phyloP scores from a whole-genome alignment of 2,113 vertebrate genomes.

The Neolamprologus fasciatus region DNA sequence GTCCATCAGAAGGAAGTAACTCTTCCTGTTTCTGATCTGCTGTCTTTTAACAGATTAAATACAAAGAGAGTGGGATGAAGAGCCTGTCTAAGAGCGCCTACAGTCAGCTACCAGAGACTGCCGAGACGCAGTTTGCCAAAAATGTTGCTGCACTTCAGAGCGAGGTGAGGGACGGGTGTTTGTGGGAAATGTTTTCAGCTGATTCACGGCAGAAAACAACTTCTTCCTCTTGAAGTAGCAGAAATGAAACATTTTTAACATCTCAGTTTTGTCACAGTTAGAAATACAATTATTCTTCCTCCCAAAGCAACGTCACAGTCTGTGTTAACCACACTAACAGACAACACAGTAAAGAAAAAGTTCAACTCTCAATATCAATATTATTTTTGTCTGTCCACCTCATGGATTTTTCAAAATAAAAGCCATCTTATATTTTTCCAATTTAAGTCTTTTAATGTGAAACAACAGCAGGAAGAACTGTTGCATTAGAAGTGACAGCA shows the following conservation, averaged over 20 bases:
- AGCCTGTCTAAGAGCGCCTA: conserved; percentile 9
- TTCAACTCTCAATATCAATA: accelerated
- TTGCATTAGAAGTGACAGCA: neutral
- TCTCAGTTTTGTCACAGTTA: neutral
- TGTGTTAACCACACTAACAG: neutral
- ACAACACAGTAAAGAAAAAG: neutral
- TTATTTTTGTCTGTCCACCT: neutral
- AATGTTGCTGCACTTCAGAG: conserved; percentile 76
- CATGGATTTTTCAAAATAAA: accelerated
- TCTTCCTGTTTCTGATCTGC: neutral
- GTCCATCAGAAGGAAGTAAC: neutral
- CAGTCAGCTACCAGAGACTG: conserved; percentile 19
- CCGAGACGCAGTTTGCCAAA: conserved; percentile 12
- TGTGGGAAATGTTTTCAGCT: accelerated
- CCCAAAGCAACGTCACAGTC: neutral
- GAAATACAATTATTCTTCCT: neutral
- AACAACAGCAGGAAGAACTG: neutral
- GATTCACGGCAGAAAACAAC: accelerated
- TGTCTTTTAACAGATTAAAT: conserved; percentile 12
- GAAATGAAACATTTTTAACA: neutral
- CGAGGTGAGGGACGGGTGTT: conserved; percentile 55
- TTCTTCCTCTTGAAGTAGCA: neutral
- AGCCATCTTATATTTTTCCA: neutral
- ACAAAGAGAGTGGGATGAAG: conserved; percentile 2
- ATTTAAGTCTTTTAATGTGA: neutral